phyloP scores from a whole-genome alignment of 2,797 vertebrate species.

The Sphaeramia orbicularis region DNA sequence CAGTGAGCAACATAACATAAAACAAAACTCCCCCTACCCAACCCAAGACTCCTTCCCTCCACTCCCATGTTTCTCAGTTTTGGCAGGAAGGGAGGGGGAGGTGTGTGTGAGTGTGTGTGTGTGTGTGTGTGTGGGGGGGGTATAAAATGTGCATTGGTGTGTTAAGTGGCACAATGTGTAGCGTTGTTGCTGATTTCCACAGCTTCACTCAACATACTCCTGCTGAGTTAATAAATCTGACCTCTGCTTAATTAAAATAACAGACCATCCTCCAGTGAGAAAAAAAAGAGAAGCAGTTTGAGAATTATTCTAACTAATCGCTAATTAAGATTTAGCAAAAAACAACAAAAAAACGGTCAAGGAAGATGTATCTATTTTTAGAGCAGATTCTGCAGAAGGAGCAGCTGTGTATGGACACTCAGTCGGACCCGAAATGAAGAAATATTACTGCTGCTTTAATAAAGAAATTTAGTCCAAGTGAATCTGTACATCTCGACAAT shows the following conservation, averaged over 20 bases:
- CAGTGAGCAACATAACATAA: slow-evolving; percentile 55
- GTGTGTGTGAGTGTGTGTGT: no score
- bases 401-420: slow-evolving; percentile 45
- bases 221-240: slow-evolving; percentile 87
- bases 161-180: slow-evolving; percentile 58
- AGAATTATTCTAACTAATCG: slow-evolving; percentile 85
- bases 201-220: slow-evolving; percentile 77
- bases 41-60: slow-evolving; percentile 19
- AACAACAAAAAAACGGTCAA: slow-evolving; percentile 79
- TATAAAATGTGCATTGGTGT: slow-evolving; percentile 48
- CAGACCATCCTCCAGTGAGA: slow-evolving; percentile 80
- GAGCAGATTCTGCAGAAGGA: slow-evolving; percentile 37
- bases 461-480: slow-evolving; percentile 43
- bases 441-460: slow-evolving; percentile 16
- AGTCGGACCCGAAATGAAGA: slow-evolving; percentile 41
- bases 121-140: no score
- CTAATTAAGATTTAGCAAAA: slow-evolving; percentile 84
- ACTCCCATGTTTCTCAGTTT: slow-evolving; percentile 38
- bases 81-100: slow-evolving; percentile 3
- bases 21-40: slow-evolving; percentile 32
- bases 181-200: slow-evolving; percentile 73
- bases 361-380: slow-evolving; percentile 78
- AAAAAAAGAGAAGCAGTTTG: slow-evolving; percentile 69
- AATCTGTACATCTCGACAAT: slow-evolving; percentile 37
- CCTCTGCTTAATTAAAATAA: slow-evolving; percentile 89